phyloP scores from a whole-genome alignment of 2,113 vertebrate species.

The Oenanthe melanoleuca region DNA sequence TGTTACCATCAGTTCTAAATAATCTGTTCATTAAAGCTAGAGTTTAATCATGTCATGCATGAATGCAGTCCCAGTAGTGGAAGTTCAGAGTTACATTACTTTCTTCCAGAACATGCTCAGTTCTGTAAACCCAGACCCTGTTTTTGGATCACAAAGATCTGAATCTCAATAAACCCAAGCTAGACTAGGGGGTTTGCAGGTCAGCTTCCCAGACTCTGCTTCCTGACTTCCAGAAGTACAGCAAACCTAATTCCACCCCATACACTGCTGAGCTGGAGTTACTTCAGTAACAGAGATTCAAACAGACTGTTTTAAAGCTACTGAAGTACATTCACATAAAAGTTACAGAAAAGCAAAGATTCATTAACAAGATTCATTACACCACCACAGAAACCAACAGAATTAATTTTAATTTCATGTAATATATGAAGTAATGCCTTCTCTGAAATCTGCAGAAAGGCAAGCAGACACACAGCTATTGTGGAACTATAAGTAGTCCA shows the following conservation, averaged over 20 bases:
- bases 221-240: not conserved
- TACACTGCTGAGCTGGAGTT: not conserved
- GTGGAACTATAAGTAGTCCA: not conserved
- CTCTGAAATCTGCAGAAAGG: not conserved
- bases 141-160: not conserved
- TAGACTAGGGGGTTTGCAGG: not conserved
- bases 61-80: not conserved
- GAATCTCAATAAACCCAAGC: rapidly evolving
- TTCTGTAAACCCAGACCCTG: not conserved
- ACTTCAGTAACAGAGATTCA: not conserved
- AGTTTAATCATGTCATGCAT: not conserved
- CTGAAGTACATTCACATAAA: not conserved
- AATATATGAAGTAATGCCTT: not conserved
- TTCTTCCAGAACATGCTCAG: not conserved
- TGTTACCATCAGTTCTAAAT: not conserved
- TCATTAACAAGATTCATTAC: not conserved
- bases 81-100: not conserved
- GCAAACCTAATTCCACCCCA: not conserved
- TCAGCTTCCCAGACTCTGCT: not conserved
- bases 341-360: not conserved
- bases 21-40: not conserved
- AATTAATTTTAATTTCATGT: not conserved
- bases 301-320: not conserved
- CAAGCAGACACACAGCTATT: not conserved
- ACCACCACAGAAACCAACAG: not conserved